These are phyloP conservation scores for Drosophila guanche DNA, from an alignment of 1,140 invertebrate genomes.

Conservation along the genomic window DNA sequence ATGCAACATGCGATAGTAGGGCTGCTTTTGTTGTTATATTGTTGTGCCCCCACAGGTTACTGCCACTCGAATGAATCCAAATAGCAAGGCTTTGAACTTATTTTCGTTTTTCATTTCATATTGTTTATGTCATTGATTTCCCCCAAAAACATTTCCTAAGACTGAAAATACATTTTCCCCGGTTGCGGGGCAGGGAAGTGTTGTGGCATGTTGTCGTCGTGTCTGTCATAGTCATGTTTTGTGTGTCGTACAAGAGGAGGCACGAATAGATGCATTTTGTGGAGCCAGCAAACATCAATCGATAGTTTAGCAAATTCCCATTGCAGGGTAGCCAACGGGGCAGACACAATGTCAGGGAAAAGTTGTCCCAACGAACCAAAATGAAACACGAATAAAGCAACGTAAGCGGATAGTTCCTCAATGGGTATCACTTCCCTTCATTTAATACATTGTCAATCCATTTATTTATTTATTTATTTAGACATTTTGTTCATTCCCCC, in stretches of 20 bases:
- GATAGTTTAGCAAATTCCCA: constrained; percentile 24
- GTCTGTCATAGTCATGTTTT: constrained; percentile 52
- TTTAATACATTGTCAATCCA: too few species aligned
- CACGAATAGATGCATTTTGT: constrained; percentile 38
- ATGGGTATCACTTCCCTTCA: too few species aligned
- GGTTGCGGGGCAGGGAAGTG: constrained; percentile 6
- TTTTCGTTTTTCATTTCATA: constrained; percentile 29
- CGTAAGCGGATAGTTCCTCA: too few species aligned
- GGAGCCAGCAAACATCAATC: constrained; percentile 49
- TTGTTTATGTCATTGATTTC: constrained; percentile 37
- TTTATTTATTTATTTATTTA: constrained; percentile 34
- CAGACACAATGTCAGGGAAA: too few species aligned
- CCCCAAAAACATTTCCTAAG: constrained; percentile 25
- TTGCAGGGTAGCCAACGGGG: too few species aligned
- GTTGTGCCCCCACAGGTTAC: constrained; percentile 14
- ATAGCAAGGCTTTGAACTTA: constrained; percentile 33
- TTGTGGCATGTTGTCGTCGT: constrained; percentile 42
- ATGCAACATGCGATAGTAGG: too few species aligned
- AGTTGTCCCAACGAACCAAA: too few species aligned
- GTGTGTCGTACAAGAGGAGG: constrained; percentile 35
- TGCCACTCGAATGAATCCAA: constrained; percentile 44
- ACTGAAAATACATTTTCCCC: constrained; percentile 64
- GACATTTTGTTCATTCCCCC: constrained; percentile 5
- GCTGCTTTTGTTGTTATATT: too few species aligned
- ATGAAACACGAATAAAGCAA: too few species aligned